These are phyloP conservation scores for Aporophyla nigra DNA, from an alignment of 2,888 invertebrate genomes.

Conservation along the genomic window DNA sequence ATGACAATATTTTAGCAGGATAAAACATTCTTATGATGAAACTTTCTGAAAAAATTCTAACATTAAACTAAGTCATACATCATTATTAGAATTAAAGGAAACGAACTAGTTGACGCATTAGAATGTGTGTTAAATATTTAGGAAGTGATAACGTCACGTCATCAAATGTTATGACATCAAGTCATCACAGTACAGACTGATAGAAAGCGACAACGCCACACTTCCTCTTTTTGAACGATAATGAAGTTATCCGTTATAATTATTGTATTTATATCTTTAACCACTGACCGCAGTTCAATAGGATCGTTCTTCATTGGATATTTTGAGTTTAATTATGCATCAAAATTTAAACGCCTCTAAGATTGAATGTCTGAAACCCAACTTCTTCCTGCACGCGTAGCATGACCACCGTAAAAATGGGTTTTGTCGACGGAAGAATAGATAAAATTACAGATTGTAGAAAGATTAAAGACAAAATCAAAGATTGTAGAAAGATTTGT, in stretches of 20 bases:
- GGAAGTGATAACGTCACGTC: constrained; percentile 7
- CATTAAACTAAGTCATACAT: neutral
- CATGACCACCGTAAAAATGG: no score
- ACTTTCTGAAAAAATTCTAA: constrained; percentile 2
- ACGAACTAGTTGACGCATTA: constrained; percentile 31
- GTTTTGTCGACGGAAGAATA: no score
- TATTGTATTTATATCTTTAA: constrained; percentile 32
- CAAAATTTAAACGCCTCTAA: neutral
- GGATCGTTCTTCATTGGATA: neutral
- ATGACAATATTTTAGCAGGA: neutral
- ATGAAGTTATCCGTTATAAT: constrained; percentile 5
- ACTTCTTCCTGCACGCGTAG: no score
- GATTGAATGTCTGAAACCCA: neutral
- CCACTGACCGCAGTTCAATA: constrained; percentile 25
- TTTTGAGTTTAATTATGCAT: neutral
- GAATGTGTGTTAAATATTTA: constrained; percentile 5
- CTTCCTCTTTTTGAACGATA: constrained; percentile 45
- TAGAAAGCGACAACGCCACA: constrained; percentile 23
- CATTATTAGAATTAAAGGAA: constrained; percentile 19
- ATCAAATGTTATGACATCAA: constrained; percentile 7
- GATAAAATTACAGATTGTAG: no score
- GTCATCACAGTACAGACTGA: constrained; percentile 17
- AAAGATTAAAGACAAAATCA: no score
- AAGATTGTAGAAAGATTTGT: no score
- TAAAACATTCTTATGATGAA: neutral